phyloP scores from a whole-genome alignment of 2,797 vertebrate species.

The Acanthurus leucopareius region DNA sequence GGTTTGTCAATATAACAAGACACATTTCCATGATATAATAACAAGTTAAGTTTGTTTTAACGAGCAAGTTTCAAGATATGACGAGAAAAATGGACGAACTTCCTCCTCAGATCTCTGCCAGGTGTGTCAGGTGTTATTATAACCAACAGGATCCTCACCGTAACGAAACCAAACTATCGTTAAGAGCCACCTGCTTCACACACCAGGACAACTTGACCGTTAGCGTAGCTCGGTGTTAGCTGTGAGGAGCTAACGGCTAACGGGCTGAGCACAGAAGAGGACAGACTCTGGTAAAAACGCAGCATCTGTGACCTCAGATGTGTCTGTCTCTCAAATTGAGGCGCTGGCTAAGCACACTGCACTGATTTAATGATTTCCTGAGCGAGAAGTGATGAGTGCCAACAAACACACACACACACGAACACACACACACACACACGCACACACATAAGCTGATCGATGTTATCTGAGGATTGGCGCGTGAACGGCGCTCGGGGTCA shows the following conservation, averaged over 20 bases:
- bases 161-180: not conserved
- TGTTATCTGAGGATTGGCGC: slow-evolving; percentile 49
- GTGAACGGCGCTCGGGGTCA: slow-evolving; percentile 35
- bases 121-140: no score
- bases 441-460: slow-evolving; percentile 38
- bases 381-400: slow-evolving; percentile 28
- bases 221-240: not conserved
- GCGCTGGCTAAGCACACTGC: slow-evolving; percentile 25
- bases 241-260: slow-evolving; percentile 9
- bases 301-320: slow-evolving; percentile 27
- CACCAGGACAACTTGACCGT: not conserved
- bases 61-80: no score
- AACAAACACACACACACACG: slow-evolving; percentile 31
- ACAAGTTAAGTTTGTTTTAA: no score
- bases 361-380: slow-evolving; percentile 59
- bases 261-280: slow-evolving; percentile 5
- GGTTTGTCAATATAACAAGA: no score
- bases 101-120: no score
- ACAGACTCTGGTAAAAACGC: not conserved
- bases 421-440: slow-evolving; percentile 38
- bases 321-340: slow-evolving; percentile 25
- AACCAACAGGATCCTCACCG: not conserved
- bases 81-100: no score
- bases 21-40: no score
- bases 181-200: no score